Conservation (phyloP, 1,140 invertebrate species). For the Colletes gigas region DNA sequence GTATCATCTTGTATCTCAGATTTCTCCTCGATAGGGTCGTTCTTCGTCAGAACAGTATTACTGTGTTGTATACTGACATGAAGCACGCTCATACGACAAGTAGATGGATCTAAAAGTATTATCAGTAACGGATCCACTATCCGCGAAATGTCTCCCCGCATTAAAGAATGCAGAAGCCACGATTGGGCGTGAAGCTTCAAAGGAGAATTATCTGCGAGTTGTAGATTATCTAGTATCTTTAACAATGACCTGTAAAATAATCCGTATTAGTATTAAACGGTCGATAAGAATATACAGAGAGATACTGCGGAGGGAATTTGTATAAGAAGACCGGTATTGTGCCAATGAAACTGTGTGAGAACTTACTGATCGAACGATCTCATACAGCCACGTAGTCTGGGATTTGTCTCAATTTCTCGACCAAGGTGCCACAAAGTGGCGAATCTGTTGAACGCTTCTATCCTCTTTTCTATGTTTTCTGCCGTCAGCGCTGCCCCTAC, state of each 20-base stretch:
- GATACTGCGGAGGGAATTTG: too few relatives aligned
- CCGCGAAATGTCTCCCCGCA: slow-evolving; percentile 89
- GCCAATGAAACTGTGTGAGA: too few relatives aligned
- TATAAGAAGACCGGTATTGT: too few relatives aligned
- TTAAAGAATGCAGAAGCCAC: slow-evolving; percentile 88
- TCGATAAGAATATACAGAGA: not conserved
- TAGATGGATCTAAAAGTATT: slow-evolving; percentile 90
- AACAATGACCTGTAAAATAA: slow-evolving; percentile 84
- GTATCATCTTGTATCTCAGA: slow-evolving; percentile 77
- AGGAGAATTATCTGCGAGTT: slow-evolving; percentile 85
- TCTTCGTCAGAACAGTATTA: slow-evolving; percentile 80
- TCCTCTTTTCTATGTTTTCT: slow-evolving; percentile 80
- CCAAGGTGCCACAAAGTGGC: slow-evolving; percentile 91
- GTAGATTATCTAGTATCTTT: slow-evolving; percentile 90
- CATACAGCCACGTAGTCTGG: slow-evolving; percentile 78
- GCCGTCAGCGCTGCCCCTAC: slow-evolving; percentile 83
- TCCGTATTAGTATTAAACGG: not conserved
- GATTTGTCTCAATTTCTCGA: slow-evolving; percentile 83
- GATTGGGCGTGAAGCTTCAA: slow-evolving; percentile 87
- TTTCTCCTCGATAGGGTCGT: slow-evolving; percentile 74
- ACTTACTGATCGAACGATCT: slow-evolving; percentile 80
- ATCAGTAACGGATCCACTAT: slow-evolving; percentile 90
- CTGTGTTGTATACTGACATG: slow-evolving; percentile 90
- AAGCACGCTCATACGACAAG: slow-evolving; percentile 91
- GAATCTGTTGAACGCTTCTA: slow-evolving; percentile 89